Evolutionary conservation across 2,888 invertebrate genomes (phyloP).

Genomic region (Thymelicus lineola): DNA sequence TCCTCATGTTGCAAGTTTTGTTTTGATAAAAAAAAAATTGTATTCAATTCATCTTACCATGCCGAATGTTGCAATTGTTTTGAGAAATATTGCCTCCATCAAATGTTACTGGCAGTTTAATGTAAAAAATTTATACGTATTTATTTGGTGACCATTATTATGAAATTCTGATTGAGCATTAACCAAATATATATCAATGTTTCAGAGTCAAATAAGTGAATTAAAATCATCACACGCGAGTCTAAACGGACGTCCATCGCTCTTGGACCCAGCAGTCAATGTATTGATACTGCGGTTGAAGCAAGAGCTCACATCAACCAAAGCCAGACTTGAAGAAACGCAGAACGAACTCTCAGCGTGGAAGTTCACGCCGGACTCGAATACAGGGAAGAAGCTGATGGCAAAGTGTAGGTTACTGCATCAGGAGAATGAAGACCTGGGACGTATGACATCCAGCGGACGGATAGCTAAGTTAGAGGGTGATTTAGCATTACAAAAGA

Average conservation of each 20-base stretch:
- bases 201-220: slow-evolving; percentile 96
- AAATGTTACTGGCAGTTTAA: too few species aligned
- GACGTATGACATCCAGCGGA: slow-evolving; percentile 97
- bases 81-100: too few species aligned
- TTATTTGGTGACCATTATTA: too few species aligned
- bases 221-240: slow-evolving; percentile 95
- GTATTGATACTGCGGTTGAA: slow-evolving; percentile 95
- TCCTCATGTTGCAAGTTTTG: too few species aligned
- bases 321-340: slow-evolving; percentile 97
- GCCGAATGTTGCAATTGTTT: too few species aligned
- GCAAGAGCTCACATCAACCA: slow-evolving; percentile 94
- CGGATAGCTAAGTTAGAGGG: slow-evolving; percentile 97
- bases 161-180: too few species aligned
- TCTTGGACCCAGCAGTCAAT: slow-evolving; percentile 98
- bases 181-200: slow-evolving; percentile 11
- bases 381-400: slow-evolving; percentile 99
- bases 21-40: too few species aligned
- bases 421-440: slow-evolving; percentile 98
- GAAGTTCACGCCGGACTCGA: slow-evolving; percentile 99
- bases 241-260: slow-evolving; percentile 88
- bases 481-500: slow-evolving; percentile 97
- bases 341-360: slow-evolving; percentile 99
- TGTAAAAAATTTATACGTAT: too few species aligned
- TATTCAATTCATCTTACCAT: too few species aligned
- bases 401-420: slow-evolving; percentile 97